Base-by-base conservation (phyloP, 1,140 invertebrate species). In the Cephus cinctus region DNA sequence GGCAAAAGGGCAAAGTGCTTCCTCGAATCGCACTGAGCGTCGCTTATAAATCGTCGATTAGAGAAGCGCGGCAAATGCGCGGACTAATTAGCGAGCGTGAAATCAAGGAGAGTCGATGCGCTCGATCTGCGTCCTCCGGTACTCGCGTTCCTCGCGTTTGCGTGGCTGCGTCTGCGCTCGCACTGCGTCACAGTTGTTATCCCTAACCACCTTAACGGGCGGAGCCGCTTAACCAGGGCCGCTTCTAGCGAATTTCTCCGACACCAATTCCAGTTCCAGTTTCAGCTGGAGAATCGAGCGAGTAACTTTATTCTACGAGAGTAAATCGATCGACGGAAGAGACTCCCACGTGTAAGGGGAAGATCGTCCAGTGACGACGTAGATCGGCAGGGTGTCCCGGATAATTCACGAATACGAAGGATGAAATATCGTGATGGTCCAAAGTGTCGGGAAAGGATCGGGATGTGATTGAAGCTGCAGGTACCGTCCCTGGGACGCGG, bases 51-150 rank as follows among this genome's bases (percentile, higher is more conserved):
- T 54, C 54, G 43, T 30, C 47, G 44, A 57, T 60, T 50, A 43
- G 51, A 32, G 11, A 9, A 30, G 39, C 25, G 44, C 34, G 51
- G 32, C 27, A 38, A 42, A 47, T 23, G 43, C 44, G 44, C 16
- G 56, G 43, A 57, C 51, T 61, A 61, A 63, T 63, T 59, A 63
- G 56, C 46, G 47, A 22, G 48, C 56, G 59, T 63, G 60, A 63
- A 63, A 59, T 63, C 59, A 43, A 32, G 11, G 36, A 47, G 27
- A 52, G 45, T 43, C 49, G 43, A 52, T 48, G 39, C 43, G 52
- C 45, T 58, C 53, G 56, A 53, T 56, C 55, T 56, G 32, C 31
- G 44, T 53, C 46, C 32, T 30, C 40, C 9, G n/a, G 16, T 38
- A 14, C 15, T 9, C n/a, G n/a, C n/a, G n/a, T n/a, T n/a, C n/a